These are phyloP conservation scores for Magallana ariakensis DNA, from an alignment of 1,140 invertebrate species.

Conservation along the genomic window DNA sequence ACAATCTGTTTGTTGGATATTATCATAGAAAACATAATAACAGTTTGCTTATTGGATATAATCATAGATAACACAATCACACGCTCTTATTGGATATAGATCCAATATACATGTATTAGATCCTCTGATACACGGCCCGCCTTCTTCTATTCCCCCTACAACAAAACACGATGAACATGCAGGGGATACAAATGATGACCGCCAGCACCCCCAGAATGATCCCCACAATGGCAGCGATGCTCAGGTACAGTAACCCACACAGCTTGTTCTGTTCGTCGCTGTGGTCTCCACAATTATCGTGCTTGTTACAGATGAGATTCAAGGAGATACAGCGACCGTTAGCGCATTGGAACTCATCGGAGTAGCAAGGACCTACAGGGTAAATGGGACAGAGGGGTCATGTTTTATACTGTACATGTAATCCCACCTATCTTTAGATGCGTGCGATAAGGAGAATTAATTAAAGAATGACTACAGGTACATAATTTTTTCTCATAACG, in stretches of 20 bases:
- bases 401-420: not conserved
- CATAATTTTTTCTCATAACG: no score
- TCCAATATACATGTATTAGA: not conserved
- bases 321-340: constrained; percentile 33
- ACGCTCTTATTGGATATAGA: no score
- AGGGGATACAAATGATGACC: not conserved
- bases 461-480: no score
- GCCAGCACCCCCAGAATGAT: constrained; percentile 43
- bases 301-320: constrained; percentile 29
- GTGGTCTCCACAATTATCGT: constrained; percentile 48
- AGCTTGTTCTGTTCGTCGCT: constrained; percentile 6
- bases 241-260: constrained; percentile 11
- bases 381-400: not conserved
- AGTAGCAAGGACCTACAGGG: not conserved
- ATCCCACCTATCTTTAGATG: no score
- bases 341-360: not conserved
- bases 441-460: no score
- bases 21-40: no score
- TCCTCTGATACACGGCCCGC: not conserved
- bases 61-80: no score
- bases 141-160: not conserved
- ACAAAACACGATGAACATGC: not conserved
- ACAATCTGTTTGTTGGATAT: no score
- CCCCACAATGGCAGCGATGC: constrained; percentile 43
- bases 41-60: no score